Evolutionary conservation across 2,888 invertebrate genomes (phyloP).

Genomic region (Eudasyphora cyanicolor): DNA sequence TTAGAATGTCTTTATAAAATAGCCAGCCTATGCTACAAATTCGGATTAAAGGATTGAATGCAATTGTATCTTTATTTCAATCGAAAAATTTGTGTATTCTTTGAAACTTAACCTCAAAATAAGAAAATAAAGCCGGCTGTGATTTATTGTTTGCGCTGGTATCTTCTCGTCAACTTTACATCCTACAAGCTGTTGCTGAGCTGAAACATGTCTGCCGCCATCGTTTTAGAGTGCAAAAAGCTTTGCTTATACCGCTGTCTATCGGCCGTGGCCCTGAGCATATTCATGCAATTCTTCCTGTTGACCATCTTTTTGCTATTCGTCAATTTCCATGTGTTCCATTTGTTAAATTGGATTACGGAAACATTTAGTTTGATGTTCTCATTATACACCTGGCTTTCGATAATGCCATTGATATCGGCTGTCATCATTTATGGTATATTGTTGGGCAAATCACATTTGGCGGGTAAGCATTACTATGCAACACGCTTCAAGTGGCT

Average conservation of each 20-base stretch:
- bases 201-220: slow-evolving; percentile 43
- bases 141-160: not conserved
- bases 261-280: slow-evolving; percentile 82
- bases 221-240: slow-evolving; percentile 72
- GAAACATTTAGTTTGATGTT: slow-evolving; percentile 82
- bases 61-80: not conserved
- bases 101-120: slow-evolving; percentile 17
- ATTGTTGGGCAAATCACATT: slow-evolving; percentile 86
- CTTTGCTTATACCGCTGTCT: slow-evolving; percentile 75
- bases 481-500: slow-evolving; percentile 86
- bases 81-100: not conserved
- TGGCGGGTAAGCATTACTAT: slow-evolving; percentile 83
- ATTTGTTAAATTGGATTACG: slow-evolving; percentile 85
- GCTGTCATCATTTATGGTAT: slow-evolving; percentile 87
- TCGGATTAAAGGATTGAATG: no score
- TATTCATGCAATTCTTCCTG: slow-evolving; percentile 82
- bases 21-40: no score
- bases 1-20: no score
- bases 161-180: no score
- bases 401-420: slow-evolving; percentile 83
- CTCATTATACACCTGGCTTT: slow-evolving; percentile 83
- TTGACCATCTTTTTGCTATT: slow-evolving; percentile 81
- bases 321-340: slow-evolving; percentile 84
- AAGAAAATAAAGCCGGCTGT: not conserved
- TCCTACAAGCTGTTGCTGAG: no score